Evolutionary conservation across 2,888 invertebrate species (phyloP), one percentile per base, ranked within the genome.

Genomic region (Limenitis camilla): DNA sequence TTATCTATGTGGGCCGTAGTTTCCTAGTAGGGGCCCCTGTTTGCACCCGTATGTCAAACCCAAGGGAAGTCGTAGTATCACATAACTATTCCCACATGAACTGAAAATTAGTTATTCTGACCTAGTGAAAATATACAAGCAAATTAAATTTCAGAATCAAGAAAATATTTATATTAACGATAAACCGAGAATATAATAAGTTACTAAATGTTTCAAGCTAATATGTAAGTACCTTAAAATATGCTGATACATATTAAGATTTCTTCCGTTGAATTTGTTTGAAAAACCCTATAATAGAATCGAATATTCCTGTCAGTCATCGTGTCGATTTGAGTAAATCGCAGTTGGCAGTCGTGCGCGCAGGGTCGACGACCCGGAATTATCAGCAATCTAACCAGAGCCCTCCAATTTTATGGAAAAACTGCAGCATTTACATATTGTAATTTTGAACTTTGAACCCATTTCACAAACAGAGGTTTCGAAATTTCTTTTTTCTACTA

Each of bases 1-100:
- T 85, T 85, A 86, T 86, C 86, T 81, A 83, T 78, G 67, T 81
- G 68, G 81, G 78, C 68, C 80, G 79, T 76, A 65, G 80, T 81
- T 83, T 85, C 82, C 85, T 83, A 64, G 68, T 69, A 68, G n/a
- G 68, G 71, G 69, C 68, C 69, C 62, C 72, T 67, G 68, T 66
- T 70, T 68, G 72, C 71, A 71, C 67, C 72, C 69, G 71, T 65
- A 63, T 61, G 62, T 58, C 46, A 59, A 56, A n/a, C n/a, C n/a
- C 60, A 58, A 62, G 54, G 48, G 56, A 48, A 53, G 42, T 31
- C 35, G n/a, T n/a, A 47, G 47, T 48, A 47, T 49, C 45, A 41
- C 35, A 42, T 52, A 56, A 55, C 59, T 52, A 55, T 27, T 48
- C 36, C 51, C 44, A 51, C 45, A 35, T 61, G 52, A 41, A 38